Evolutionary conservation across 2,888 invertebrate genomes (phyloP), one percentile per base, ranked within the genome.

Genomic region (Drosophila helvetica): DNA sequence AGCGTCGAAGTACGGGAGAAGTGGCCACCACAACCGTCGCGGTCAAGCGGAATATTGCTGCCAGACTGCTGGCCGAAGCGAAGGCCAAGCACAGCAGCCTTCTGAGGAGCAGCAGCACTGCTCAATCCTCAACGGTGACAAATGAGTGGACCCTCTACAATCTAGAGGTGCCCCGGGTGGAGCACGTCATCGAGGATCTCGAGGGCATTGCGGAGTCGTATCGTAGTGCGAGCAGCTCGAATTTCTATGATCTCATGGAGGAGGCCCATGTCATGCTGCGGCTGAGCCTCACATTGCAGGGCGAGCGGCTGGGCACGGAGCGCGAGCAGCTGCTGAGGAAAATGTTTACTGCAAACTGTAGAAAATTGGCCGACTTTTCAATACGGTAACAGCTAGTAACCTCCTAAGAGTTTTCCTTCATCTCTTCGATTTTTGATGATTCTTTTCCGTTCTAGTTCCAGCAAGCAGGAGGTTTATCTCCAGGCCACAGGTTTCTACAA

Each of bases 131-230:
- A 19, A 59, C 73, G 42, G 75, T 86, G 17, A 68, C 77, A 10
- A 91, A 89, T 15, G 93, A 93, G 63, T 95, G 96, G 95, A 96
- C 96, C 0, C 91, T 96, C n/a, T 96, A 96, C 89, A 94, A 94
- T 27, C 90, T 96, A 52, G 94, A 94, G 76, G 91, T 95, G 62
- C 96, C 96, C 0, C 93, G 93, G 22, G 93, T 95, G 10, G 94
- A 94, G 61, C 94, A 94, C 68, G 92, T 96, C 9, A 95, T 95
- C 87, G 93, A 94, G 62, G 96, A 96, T 88, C 94, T 96, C 80
- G 93, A 95, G 53, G 94, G 94, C 74, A 93, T 95, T 43, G 96
- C 95, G 0, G 93, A 94, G 67, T 93, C 93, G 48, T 94, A 95
- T 87, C 93, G 94, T 61, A 93, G 93, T 59, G 93, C 94, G 0